Conservation (phyloP, 2,797 vertebrate species). For the Sebastes goodei region DNA sequence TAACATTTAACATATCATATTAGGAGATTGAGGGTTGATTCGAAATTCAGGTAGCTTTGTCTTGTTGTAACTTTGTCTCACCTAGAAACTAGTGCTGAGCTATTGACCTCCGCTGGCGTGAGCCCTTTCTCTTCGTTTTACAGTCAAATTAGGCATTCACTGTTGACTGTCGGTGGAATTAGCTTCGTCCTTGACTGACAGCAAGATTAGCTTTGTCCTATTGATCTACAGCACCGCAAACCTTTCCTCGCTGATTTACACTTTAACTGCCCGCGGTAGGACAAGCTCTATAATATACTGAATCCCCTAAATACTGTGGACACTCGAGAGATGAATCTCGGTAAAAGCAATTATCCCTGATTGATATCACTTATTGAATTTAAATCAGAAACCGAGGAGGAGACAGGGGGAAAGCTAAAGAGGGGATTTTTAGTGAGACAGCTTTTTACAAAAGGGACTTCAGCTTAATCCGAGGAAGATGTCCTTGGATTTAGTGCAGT, state of each 20-base stretch:
- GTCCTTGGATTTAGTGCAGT: not conserved
- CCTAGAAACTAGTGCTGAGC: not conserved
- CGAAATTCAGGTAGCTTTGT: not conserved
- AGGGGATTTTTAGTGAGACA: not conserved
- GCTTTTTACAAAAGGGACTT: conserved; percentile 7
- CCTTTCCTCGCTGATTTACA: conserved; percentile 31
- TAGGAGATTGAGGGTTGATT: not conserved
- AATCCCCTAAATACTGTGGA: conserved; percentile 21
- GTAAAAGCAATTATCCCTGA: conserved; percentile 25
- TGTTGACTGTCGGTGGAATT: conserved; percentile 38
- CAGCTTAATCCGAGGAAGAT: not conserved
- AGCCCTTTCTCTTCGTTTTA: not conserved
- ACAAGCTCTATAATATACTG: conserved; percentile 16
- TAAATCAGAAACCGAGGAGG: not conserved
- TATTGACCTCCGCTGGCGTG: not conserved
- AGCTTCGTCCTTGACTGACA: conserved; percentile 41
- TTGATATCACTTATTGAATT: conserved; percentile 24
- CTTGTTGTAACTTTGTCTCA: not conserved
- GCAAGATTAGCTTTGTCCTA: conserved; percentile 51
- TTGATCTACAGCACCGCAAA: conserved; percentile 39
- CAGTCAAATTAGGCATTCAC: conserved; percentile 28
- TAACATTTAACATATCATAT: no score
- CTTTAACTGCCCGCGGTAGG: conserved; percentile 5
- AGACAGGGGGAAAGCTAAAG: not conserved
- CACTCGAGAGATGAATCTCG: not conserved